Conservation (phyloP, 2,888 invertebrate genomes). For the Amiota communis region DNA sequence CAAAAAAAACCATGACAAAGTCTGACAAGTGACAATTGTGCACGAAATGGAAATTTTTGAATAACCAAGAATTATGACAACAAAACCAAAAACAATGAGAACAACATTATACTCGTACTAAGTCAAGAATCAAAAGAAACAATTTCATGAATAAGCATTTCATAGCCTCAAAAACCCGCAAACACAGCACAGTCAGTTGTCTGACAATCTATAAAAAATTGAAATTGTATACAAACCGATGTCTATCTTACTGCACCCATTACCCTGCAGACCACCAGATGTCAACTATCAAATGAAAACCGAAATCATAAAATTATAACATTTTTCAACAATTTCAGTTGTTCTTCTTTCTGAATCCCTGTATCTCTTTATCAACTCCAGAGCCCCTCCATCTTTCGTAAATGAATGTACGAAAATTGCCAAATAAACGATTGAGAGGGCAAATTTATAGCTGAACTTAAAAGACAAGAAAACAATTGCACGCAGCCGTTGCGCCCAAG, state of each 20-base stretch:
- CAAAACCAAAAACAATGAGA: not conserved
- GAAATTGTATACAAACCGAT: not conserved
- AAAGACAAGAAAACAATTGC: not conserved
- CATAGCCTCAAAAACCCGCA: not conserved
- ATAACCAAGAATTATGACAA: not conserved
- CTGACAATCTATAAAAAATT: conserved; percentile 5
- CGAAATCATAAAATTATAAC: conserved; percentile 11
- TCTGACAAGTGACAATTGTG: conserved; percentile 3
- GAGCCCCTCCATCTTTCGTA: no score
- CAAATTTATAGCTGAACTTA: conserved; percentile 6
- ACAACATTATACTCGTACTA: not conserved
- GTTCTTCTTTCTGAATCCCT: no score
- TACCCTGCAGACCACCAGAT: no score
- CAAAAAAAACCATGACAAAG: not conserved
- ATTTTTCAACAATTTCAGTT: not conserved
- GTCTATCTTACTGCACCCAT: no score
- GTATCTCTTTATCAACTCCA: no score
- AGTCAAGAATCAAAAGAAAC: not conserved
- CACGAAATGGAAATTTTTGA: not conserved
- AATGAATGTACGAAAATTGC: not conserved
- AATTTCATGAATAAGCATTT: conserved; percentile 15
- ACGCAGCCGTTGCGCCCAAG: not conserved
- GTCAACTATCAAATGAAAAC: not conserved
- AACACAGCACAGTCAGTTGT: not conserved
- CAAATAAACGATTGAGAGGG: conserved; percentile 10